Evolutionary conservation across 2,888 invertebrate species (phyloP).

Genomic region (Cyclophora albipunctata): DNA sequence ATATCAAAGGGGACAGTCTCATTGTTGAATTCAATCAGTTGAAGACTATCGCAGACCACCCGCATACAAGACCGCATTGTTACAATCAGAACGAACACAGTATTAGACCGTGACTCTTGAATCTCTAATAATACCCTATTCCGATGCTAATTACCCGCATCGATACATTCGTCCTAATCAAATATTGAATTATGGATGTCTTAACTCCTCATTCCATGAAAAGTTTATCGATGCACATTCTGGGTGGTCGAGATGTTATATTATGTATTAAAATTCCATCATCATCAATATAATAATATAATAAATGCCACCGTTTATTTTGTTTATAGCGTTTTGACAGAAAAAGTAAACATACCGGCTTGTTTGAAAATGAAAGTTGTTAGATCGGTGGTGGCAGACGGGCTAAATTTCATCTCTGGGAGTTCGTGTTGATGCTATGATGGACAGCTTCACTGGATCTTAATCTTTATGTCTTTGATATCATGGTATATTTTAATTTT

Average conservation of each 20-base stretch:
- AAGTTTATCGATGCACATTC: slow-evolving; percentile 2
- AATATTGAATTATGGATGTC: slow-evolving; percentile 23
- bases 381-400: slow-evolving; percentile 31
- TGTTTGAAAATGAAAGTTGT: slow-evolving; percentile 39
- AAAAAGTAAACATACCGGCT: slow-evolving; percentile 10
- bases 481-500: slow-evolving; percentile 14
- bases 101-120: slow-evolving; percentile 18
- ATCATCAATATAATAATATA: slow-evolving; percentile 1
- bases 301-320: slow-evolving; percentile 5
- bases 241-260: slow-evolving; percentile 35
- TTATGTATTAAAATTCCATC: slow-evolving; percentile 15
- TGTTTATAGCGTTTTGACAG: slow-evolving; percentile 11
- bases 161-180: slow-evolving; percentile 23
- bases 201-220: slow-evolving; percentile 8
- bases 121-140: slow-evolving; percentile 19
- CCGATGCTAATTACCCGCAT: slow-evolving; percentile 30
- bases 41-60: slow-evolving; percentile 54
- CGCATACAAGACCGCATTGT: slow-evolving; percentile 43
- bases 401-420: slow-evolving; percentile 54
- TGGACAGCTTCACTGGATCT: slow-evolving; percentile 10
- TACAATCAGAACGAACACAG: slow-evolving; percentile 25
- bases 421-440: slow-evolving; percentile 23
- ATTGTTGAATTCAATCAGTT: slow-evolving; percentile 38
- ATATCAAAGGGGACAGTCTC: no score
- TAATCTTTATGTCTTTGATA: slow-evolving; percentile 10